phyloP scores from a whole-genome alignment of 2,888 invertebrate genomes.

The Spilosoma lubricipeda region DNA sequence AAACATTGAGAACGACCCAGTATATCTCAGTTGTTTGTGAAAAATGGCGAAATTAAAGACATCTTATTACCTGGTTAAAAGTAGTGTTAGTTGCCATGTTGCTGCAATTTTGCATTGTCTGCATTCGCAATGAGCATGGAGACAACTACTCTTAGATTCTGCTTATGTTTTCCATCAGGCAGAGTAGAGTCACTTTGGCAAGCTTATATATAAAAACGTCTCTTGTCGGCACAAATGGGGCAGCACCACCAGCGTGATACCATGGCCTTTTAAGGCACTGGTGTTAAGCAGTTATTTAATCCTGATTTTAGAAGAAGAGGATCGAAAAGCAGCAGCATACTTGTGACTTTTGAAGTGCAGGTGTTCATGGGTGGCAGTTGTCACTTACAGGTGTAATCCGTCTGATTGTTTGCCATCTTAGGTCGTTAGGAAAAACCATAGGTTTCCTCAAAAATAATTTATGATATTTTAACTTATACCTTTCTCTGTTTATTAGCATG shows the following conservation, averaged over 20 bases:
- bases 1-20: too few species aligned
- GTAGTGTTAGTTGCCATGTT: neutral
- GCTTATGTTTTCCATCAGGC: too few species aligned
- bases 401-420: too few species aligned
- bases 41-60: neutral
- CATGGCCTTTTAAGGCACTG: neutral
- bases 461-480: neutral
- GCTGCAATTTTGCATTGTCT: too few species aligned
- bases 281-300: neutral
- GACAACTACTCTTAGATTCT: too few species aligned
- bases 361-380: too few species aligned
- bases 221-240: neutral
- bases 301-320: neutral
- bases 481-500: constrained; percentile 2
- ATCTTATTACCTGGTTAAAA: neutral
- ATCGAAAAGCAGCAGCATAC: too few species aligned
- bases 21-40: too few species aligned
- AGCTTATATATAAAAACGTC: neutral
- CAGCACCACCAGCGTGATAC: neutral
- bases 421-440: neutral
- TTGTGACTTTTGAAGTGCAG: too few species aligned
- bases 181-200: too few species aligned
- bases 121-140: too few species aligned
- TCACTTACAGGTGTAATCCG: too few species aligned
- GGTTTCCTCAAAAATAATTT: neutral